Evolutionary conservation across 2,113 vertebrate species (phyloP).

Genomic region (Anhinga anhinga): DNA sequence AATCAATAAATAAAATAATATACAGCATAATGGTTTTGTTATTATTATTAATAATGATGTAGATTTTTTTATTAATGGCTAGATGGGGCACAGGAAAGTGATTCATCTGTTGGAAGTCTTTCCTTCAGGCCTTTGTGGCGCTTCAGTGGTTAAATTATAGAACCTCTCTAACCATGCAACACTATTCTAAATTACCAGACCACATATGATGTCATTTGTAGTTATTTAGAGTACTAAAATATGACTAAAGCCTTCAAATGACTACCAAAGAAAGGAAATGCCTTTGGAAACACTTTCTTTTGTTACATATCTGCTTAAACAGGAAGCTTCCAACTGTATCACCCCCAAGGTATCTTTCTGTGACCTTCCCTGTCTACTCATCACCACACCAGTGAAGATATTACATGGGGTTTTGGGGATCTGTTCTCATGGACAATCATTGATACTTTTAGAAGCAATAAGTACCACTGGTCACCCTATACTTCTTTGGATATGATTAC

Average conservation of each 20-base stretch:
- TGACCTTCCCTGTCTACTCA: not conserved
- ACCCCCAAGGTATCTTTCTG: accelerated
- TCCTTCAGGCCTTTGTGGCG: accelerated
- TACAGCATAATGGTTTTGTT: not conserved
- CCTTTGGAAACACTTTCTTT: not conserved
- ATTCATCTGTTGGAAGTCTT: not conserved
- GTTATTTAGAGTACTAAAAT: not conserved
- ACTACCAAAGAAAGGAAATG: not conserved
- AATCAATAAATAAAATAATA: not conserved
- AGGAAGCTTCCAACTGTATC: not conserved
- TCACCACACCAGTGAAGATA: not conserved
- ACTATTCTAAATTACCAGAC: not conserved
- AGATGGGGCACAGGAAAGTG: not conserved
- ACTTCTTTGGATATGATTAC: not conserved
- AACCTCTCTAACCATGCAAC: not conserved
- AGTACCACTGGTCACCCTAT: no score
- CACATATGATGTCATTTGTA: not conserved
- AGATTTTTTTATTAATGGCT: not conserved
- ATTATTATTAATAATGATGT: no score
- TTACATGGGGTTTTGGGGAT: not conserved
- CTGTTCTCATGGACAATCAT: not conserved
- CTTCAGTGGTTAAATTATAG: not conserved
- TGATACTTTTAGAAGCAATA: not conserved
- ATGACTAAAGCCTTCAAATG: not conserved
- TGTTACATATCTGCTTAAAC: not conserved